Conservation (phyloP, 2,888 invertebrate species). For the Smittia aterrima region DNA sequence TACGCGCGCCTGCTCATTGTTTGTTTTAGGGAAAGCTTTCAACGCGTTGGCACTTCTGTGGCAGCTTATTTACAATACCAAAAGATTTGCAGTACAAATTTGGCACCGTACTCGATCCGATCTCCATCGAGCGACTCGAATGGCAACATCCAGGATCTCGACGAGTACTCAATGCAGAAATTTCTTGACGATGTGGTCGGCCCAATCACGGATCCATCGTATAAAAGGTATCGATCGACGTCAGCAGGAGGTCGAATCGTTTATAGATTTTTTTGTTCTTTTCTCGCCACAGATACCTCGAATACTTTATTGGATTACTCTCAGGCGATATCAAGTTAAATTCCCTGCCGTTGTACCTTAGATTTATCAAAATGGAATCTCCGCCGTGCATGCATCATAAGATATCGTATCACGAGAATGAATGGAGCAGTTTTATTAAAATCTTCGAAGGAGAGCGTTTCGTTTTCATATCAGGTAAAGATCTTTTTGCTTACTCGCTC, state of each 20-base stretch:
- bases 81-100: constrained; percentile 72
- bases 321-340: constrained; percentile 88
- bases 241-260: neutral
- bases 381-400: constrained; percentile 67
- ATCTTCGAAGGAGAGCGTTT: constrained; percentile 89
- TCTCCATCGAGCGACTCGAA: constrained; percentile 44
- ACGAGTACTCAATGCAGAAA: constrained; percentile 88
- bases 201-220: constrained; percentile 69
- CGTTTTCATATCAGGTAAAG: constrained; percentile 85
- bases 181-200: constrained; percentile 82
- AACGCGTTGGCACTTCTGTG: constrained; percentile 81
- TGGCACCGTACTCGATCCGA: constrained; percentile 50
- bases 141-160: constrained; percentile 66
- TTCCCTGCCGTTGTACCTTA: constrained; percentile 79
- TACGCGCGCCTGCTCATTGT: neutral
- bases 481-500: too few species aligned
- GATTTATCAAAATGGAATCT: constrained; percentile 81
- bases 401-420: constrained; percentile 54
- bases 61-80: constrained; percentile 94
- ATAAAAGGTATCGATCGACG: constrained; percentile 60
- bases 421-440: constrained; percentile 73
- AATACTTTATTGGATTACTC: constrained; percentile 86
- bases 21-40: constrained; percentile 71
- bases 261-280: neutral
- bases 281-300: constrained; percentile 62